Percentiles rank a stretch among this genome's conserved stretches.
Conservation (phyloP, 2,888 invertebrate genomes). For the Thecophora atra region DNA sequence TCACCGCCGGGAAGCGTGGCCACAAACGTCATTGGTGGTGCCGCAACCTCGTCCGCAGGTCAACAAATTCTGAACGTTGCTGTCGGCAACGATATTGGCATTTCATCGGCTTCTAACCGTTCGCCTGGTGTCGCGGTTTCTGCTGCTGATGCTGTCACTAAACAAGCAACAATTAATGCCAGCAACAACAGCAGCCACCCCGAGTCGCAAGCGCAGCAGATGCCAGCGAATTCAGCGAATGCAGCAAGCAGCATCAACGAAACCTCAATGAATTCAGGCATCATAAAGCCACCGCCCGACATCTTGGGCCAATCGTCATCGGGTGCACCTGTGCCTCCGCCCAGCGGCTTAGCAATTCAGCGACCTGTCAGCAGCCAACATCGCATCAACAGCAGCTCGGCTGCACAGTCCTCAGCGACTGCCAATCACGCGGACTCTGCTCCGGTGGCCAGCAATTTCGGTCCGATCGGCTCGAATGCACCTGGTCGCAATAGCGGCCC, state of each 20-base stretch:
- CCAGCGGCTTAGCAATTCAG: slow-evolving; percentile 61
- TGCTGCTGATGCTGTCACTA: slow-evolving; percentile 51
- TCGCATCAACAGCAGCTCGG: slow-evolving; percentile 33
- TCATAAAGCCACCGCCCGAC: slow-evolving; percentile 55
- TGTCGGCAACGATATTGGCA: slow-evolving; percentile 44
- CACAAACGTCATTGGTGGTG: slow-evolving; percentile 36
- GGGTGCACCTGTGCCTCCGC: slow-evolving; percentile 34
- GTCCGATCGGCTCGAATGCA: slow-evolving; percentile 58
- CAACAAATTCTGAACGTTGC: slow-evolving; percentile 49
- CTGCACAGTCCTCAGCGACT: slow-evolving; percentile 31
- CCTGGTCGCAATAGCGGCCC: slow-evolving; percentile 42
- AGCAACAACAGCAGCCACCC: background rate
- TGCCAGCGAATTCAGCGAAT: slow-evolving; percentile 32
- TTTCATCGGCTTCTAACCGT: slow-evolving; percentile 48
- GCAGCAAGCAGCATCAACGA: background rate
- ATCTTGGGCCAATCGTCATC: slow-evolving; percentile 44
- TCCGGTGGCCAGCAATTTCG: slow-evolving; percentile 53
- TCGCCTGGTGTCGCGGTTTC: slow-evolving; percentile 50
- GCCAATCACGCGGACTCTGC: slow-evolving; percentile 41
- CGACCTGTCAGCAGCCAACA: slow-evolving; percentile 58
- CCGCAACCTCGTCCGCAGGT: slow-evolving; percentile 29
- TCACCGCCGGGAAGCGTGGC: slow-evolving; percentile 67
- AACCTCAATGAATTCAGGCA: slow-evolving; percentile 51
- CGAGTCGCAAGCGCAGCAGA: slow-evolving; percentile 6
- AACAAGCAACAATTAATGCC: slow-evolving; percentile 25